Evolutionary conservation across 2,113 vertebrate species (phyloP), one percentile per base, ranked within the genome.

Genomic region (Boleophthalmus pectinirostris): DNA sequence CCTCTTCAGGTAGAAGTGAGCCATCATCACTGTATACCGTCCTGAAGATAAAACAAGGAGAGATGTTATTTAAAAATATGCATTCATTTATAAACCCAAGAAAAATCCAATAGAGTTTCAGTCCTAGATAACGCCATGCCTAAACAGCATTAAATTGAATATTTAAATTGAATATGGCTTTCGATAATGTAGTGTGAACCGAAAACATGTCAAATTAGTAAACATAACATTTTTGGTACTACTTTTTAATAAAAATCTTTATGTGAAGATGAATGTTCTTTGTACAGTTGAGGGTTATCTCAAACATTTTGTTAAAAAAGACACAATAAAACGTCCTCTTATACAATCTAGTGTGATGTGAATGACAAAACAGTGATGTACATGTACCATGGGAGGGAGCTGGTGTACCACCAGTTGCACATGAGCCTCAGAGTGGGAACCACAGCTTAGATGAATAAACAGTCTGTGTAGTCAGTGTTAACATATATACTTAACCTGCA

Each of bases 11-110:
- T 97, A 96, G 88, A 99, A 99, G 80, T 99, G 96, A 35, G 96
- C 96, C 81, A 96, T 98, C 97, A 99, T 98, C 75, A 99, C 95
- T 0, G 97, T 98, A 84, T 99, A 99, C 82, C 98, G 95, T 12
- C 97, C 97, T 99, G 89, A 0, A 18, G 29, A 29, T 29, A 29
- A 29, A 29, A n/a, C 51, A 51, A 70, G 25, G 75, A 61, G 25
- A 33, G 13, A 5, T 16, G 25, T 25, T 16, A 10, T 60, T 58
- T 14, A 15, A 58, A 15, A 23, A 8, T 16, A 56, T 24, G 56
- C 56, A 58, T 58, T 25, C 11, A 58, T 25, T 20, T 3, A 21
- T 49, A 18, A 14, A 51, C 16, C 47, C 16, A 51, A 51, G 20
- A 7, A 20, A 51, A 51, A 7, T 20, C 7, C 16, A 18, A 51